Evolutionary conservation across 2,797 vertebrate genomes (phyloP), one percentile per base, ranked within the genome.

Genomic region (Malurus leucopterus): DNA sequence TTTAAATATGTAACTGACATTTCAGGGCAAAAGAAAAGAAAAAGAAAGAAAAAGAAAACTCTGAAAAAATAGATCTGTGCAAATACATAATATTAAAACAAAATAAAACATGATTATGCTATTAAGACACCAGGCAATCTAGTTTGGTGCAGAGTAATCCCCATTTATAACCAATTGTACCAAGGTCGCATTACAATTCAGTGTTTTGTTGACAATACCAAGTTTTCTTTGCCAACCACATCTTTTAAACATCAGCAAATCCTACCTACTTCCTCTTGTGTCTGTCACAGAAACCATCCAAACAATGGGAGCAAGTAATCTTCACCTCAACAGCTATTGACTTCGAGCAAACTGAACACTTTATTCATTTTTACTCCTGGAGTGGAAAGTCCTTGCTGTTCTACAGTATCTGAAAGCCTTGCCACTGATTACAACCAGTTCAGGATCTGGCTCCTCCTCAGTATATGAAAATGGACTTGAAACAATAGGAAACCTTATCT

Each of bases 181-280:
- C 57, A 88, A 84, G 89, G 79, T 70, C 18, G 1, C 67, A 67
- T 84, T 86, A 88, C 61, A 93, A 65, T 89, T 91, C 92, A 36
- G 54, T 12, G 44, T 64, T 81, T 9, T 94, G 87, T 92, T 95
- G 93, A 91, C 85, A 93, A 54, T 49, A 89, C 65, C 34, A 81
- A 89, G 68, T 91, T 89, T 94, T 93, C 83, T 74, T 65, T 86
- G 92, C 62, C 92, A 95, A 62, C 74, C 84, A 86, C 68, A 83
- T 91, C 77, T 82, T 91, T 88, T 43, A 91, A 87, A 82, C 84
- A 91, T 74, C 87, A 88, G 74, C 91, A 94, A 94, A 95, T 94
- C 92, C 91, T 94, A 95, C 95, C 95, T 95, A 92, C 93, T 94
- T 94, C 93, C 95, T 94, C 88, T 90, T 93, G 55, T 89, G 89